Conservation (phyloP, 2,113 vertebrate genomes). For the Lota lota region DNA sequence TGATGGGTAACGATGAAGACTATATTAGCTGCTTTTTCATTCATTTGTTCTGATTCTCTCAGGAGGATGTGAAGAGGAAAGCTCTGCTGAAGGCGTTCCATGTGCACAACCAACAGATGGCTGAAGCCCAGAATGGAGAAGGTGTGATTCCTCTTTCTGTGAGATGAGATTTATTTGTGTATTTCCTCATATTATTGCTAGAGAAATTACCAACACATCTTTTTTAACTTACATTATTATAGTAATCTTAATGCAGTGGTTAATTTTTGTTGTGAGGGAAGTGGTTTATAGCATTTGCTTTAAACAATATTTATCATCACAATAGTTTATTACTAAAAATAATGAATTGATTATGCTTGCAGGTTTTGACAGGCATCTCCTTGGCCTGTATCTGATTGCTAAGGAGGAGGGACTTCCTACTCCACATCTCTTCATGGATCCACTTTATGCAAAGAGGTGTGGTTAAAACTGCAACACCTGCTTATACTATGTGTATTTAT, state of each 20-base stretch:
- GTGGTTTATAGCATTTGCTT: slow-evolving; percentile 2
- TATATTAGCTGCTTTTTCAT: background rate
- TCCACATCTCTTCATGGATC: slow-evolving; percentile 86
- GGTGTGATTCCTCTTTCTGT: slow-evolving; percentile 64
- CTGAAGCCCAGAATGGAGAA: slow-evolving; percentile 85
- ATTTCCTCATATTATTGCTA: background rate
- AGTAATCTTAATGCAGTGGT: background rate
- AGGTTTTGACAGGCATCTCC: slow-evolving; percentile 95
- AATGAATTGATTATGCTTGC: background rate
- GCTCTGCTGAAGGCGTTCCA: slow-evolving; percentile 81
- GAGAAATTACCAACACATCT: too few relatives aligned
- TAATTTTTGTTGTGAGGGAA: background rate
- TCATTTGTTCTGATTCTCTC: background rate
- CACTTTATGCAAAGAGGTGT: slow-evolving; percentile 87
- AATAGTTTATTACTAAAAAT: too few relatives aligned
- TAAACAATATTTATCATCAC: background rate
- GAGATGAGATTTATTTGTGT: background rate
- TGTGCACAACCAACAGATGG: slow-evolving; percentile 91
- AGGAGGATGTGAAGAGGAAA: slow-evolving; percentile 74
- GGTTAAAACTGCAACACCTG: background rate
- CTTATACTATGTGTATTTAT: too few relatives aligned
- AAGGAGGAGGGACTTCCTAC: slow-evolving; percentile 82
- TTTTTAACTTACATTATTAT: background rate
- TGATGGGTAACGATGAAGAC: background rate
- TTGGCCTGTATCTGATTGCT: slow-evolving; percentile 87